Base-by-base conservation (phyloP, 2,888 invertebrate genomes). In the Leucophora obtusa region DNA sequence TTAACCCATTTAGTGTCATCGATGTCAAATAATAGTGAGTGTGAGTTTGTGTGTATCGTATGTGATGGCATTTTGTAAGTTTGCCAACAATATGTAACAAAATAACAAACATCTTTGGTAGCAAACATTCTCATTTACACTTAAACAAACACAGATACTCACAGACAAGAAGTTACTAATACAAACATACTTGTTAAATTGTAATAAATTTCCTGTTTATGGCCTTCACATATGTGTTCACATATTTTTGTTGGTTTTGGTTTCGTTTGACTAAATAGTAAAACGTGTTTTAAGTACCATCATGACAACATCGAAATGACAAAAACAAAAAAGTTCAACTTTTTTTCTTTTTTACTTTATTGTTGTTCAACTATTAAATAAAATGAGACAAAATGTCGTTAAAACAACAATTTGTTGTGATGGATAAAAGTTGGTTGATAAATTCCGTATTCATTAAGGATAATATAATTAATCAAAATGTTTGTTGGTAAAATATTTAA, bases 381-480 rank as follows among this genome's bases (percentile, higher is more conserved):
- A 43, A 17, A 24, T 35, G 53, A n/a, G 17, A 71, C 11, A 63
- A 50, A 62, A 72, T 33, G 56, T 28, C 63, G 63, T 56, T 35
- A 47, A 35, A 35, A 56, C 50, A 58, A 73, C 24, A 58, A 21
- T 58, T 51, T 10, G 47, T 8, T 50, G 35, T 51, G n/a, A 73
- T 17, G 38, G 38, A 28, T 63, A 24, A 58, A 74, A 51, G n/a
- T 66, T 74, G 38, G 17, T 15, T 66, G 43, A 66, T 74, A 53
- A 74, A 51, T 53, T 74, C 43, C 3, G n/a, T 47, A 47, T 47
- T 74, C 43, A 66, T 74, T 66, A 74, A 74, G 66, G 58, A 53
- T 15, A 71, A 62, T 43, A 24, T 53, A 71, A 62, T 71, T 54
- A 71, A 62, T 58, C 18, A 71, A 24, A 54, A 9, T 58, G 24